Evolutionary conservation across 2,888 invertebrate species (phyloP).

Genomic region (Synanthedon formicaeformis): DNA sequence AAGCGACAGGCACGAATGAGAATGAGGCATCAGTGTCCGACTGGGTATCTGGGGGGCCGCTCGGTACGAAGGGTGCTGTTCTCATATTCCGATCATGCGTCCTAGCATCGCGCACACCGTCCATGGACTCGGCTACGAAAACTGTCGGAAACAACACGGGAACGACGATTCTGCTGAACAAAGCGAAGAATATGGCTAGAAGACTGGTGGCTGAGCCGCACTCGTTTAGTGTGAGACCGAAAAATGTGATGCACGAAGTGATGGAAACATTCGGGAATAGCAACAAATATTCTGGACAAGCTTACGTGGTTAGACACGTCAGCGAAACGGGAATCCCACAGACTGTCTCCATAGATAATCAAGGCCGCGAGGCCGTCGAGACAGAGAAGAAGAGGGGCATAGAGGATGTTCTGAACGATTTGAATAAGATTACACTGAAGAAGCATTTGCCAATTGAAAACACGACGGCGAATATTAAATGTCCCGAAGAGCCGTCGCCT

Average conservation of each 20-base stretch:
- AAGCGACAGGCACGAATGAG: slow-evolving; percentile 26
- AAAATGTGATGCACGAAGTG: slow-evolving; percentile 62
- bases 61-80: slow-evolving; percentile 74
- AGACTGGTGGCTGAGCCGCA: slow-evolving; percentile 55
- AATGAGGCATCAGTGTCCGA: slow-evolving; percentile 45
- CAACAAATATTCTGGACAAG: slow-evolving; percentile 33
- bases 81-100: slow-evolving; percentile 77
- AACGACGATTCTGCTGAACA: slow-evolving; percentile 50
- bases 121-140: slow-evolving; percentile 57
- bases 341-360: slow-evolving; percentile 34
- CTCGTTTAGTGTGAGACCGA: slow-evolving; percentile 45
- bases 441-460: slow-evolving; percentile 57
- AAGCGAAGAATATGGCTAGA: slow-evolving; percentile 59
- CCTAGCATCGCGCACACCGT: slow-evolving; percentile 58
- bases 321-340: slow-evolving; percentile 43
- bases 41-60: slow-evolving; percentile 71
- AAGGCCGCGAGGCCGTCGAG: slow-evolving; percentile 39
- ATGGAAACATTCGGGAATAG: slow-evolving; percentile 58
- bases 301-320: slow-evolving; percentile 51
- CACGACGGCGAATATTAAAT: slow-evolving; percentile 59
- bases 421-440: slow-evolving; percentile 60
- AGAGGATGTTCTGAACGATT: slow-evolving; percentile 56
- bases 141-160: slow-evolving; percentile 53
- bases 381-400: slow-evolving; percentile 45
- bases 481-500: slow-evolving; percentile 45